phyloP scores from a whole-genome alignment of 92 coral and sea anemone species.

The Virgularia gustaviana region DNA sequence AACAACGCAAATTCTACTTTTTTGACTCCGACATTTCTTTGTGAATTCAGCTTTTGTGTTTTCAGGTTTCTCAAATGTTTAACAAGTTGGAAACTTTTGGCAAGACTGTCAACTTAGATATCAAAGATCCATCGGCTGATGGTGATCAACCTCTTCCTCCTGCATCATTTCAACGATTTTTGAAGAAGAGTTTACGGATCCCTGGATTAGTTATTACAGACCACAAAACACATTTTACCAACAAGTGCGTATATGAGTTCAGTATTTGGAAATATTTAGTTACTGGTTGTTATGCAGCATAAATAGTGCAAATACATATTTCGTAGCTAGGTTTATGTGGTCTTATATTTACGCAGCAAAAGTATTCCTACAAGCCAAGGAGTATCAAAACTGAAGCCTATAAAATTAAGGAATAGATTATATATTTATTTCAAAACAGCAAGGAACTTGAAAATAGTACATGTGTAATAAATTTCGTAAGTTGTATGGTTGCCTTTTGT shows the following conservation, averaged over 20 bases:
- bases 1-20: too few relatives aligned
- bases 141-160: constrained; percentile 71
- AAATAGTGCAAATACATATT: too few relatives aligned
- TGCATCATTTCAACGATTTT: constrained; percentile 85
- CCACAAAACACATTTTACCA: constrained; percentile 54
- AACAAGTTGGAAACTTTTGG: constrained; percentile 44
- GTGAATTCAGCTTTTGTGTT: neutral
- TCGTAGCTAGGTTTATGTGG: too few relatives aligned
- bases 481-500: too few relatives aligned
- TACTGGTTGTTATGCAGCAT: neutral
- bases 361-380: too few relatives aligned
- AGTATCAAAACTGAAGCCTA: too few relatives aligned
- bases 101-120: constrained; percentile 23
- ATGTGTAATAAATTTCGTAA: too few relatives aligned
- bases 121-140: constrained; percentile 47
- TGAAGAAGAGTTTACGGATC: constrained; percentile 44
- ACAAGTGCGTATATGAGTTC: constrained; percentile 88
- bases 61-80: constrained; percentile 58
- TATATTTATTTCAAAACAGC: too few relatives aligned
- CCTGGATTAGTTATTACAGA: constrained; percentile 91
- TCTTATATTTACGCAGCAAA: too few relatives aligned
- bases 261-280: neutral
- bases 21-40: neutral
- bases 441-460: too few relatives aligned
- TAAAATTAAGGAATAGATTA: too few relatives aligned